Evolutionary conservation across 2,888 invertebrate genomes (phyloP).

Genomic region (Fragum fragum): DNA sequence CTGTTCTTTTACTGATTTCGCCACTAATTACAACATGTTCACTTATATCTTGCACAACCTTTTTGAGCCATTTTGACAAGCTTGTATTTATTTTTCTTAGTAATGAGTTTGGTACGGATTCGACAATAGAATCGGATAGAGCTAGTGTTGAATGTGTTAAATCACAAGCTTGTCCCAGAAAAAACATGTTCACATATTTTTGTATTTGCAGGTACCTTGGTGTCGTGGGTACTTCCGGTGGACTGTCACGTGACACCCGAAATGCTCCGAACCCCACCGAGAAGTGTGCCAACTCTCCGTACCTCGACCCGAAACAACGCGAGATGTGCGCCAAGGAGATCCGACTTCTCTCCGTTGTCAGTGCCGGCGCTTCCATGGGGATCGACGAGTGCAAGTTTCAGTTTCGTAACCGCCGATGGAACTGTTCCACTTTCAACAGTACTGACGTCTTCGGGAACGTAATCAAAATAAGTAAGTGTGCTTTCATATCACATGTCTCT

Average conservation of each 20-base stretch:
- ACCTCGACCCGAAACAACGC: slow-evolving; percentile 91
- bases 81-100: no score
- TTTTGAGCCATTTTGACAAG: no score
- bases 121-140: no score
- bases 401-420: slow-evolving; percentile 95
- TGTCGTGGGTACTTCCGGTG: slow-evolving; percentile 85
- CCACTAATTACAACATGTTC: no score
- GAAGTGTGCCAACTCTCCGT: slow-evolving; percentile 90
- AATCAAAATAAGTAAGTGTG: slow-evolving; percentile 92
- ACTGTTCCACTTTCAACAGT: slow-evolving; percentile 94
- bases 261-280: slow-evolving; percentile 87
- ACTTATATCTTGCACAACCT: no score
- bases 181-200: no score
- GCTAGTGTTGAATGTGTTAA: no score
- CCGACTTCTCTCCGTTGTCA: slow-evolving; percentile 90
- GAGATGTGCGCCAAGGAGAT: slow-evolving; percentile 92
- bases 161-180: no score
- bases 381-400: slow-evolving; percentile 96
- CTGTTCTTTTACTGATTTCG: no score
- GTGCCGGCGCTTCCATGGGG: slow-evolving; percentile 93
- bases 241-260: slow-evolving; percentile 78
- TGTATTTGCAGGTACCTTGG: slow-evolving; percentile 88
- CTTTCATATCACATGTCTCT: background rate
- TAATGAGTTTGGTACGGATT: no score
- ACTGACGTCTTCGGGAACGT: slow-evolving; percentile 95